Evolutionary conservation across 2,888 invertebrate species (phyloP), one percentile per base, ranked within the genome.

Genomic region (Zygothrica quintamaculata): DNA sequence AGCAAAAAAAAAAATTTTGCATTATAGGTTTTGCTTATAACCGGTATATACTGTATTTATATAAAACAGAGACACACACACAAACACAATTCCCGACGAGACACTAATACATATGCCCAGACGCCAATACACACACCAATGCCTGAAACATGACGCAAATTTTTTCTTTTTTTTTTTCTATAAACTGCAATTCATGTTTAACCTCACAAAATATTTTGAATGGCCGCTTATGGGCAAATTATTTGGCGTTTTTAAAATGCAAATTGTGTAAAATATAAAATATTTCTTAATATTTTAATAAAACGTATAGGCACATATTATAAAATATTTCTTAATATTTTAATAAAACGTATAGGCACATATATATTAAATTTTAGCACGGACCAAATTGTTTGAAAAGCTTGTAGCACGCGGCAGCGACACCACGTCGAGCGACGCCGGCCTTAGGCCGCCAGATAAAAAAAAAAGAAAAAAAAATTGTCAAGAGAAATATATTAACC

Each of bases 121-220:
- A 84, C 61, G 72, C 65, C 76, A 64, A 60, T 67, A 84, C 74
- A 77, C 71, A 78, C 77, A 78, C 70, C 60, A 42, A 46, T 25
- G 68, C 53, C 57, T 58, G 62, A 65, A 84, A 76, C 61, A 77
- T 78, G 86, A 85, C 82, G 82, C 72, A 85, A 85, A 85, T 66
- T 51, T 60, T 56, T 39, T 8, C n/a, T n/a, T n/a, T n/a, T n/a
- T n/a, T n/a, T n/a, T n/a, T n/a, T n/a, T n/a, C n/a, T n/a, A n/a
- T 40, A 40, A 47, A 66, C 55, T 58, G 64, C 60, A 36, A 34
- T 61, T 84, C 78, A 50, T 26, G 36, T 40, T 66, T 79, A 79
- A 79, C 79, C 79, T 79, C 79, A 79, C 77, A 65, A 59, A 65
- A 53, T 60, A 42, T 16, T 18, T 36, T 7, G 12, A 53, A 1